A percentile compares a stretch with the other conserved stretches of the same genome.
These are phyloP conservation scores for Ochlodes sylvanus DNA, from an alignment of 2,888 invertebrate genomes.

Conservation along the genomic window DNA sequence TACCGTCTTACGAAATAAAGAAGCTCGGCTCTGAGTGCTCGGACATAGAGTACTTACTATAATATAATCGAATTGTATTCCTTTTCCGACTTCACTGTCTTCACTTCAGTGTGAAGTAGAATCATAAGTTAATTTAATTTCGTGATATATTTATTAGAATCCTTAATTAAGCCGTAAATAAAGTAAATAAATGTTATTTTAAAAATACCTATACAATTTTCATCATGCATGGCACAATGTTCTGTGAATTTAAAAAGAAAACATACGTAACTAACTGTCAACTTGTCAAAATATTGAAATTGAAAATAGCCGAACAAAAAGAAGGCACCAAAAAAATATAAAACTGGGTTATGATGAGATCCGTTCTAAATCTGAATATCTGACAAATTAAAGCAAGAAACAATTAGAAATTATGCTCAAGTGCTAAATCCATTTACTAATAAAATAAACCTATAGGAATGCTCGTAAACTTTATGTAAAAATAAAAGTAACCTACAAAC, in stretches of 20 bases:
- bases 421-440: conserved; percentile 48
- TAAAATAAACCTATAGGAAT: conserved; percentile 54
- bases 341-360: not conserved
- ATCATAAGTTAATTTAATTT: too few relatives aligned
- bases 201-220: too few relatives aligned
- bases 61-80: too few relatives aligned
- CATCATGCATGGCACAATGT: not conserved
- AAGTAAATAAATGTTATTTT: too few relatives aligned
- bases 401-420: conserved; percentile 51
- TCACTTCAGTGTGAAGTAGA: too few relatives aligned
- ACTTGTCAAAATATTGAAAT: not conserved
- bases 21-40: too few relatives aligned
- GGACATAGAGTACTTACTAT: too few relatives aligned
- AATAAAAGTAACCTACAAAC: conserved; percentile 74
- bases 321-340: conserved; percentile 2
- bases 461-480: conserved; percentile 64
- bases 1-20: too few relatives aligned
- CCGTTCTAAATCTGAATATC: conserved; percentile 71
- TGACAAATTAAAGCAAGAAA: conserved; percentile 55
- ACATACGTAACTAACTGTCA: not conserved
- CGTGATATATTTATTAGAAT: too few relatives aligned
- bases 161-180: too few relatives aligned
- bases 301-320: not conserved
- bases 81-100: too few relatives aligned
- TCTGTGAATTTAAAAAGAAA: not conserved